Conservation (phyloP, 2,888 invertebrate genomes). For the Quadroppia sp. region DNA sequence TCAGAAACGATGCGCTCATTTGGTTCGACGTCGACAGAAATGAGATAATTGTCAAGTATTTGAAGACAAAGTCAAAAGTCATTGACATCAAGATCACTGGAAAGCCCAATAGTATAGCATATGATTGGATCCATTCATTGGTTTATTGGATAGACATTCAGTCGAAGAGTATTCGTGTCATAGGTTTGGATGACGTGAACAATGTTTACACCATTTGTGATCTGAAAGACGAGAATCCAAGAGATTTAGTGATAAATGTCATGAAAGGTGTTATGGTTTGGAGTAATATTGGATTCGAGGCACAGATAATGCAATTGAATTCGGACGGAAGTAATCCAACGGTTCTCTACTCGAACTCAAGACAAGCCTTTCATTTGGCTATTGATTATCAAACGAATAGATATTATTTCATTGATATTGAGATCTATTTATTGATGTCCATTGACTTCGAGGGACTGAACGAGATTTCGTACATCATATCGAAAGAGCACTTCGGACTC, state of each 20-base stretch:
- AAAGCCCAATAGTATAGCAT: constrained; percentile 11
- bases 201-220: constrained; percentile 4
- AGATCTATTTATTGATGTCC: neutral
- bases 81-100: neutral
- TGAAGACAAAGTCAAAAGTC: neutral
- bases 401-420: constrained; percentile 22
- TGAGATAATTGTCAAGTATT: neutral
- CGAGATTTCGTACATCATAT: neutral
- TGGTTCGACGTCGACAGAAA: neutral
- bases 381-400: neutral
- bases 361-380: constrained; percentile 24
- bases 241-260: constrained; percentile 3
- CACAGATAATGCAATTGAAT: neutral
- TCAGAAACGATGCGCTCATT: neutral
- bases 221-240: neutral
- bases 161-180: neutral
- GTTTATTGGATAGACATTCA: constrained; percentile 11
- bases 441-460: constrained; percentile 3
- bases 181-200: neutral
- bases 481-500: neutral
- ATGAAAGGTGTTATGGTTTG: neutral
- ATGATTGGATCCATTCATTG: neutral
- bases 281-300: neutral
- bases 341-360: neutral
- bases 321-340: neutral